A percentile compares a stretch with the other conserved stretches of the same genome.
phyloP scores from a whole-genome alignment of 2,888 invertebrate species.

The Cyrtodaria siliqua region DNA sequence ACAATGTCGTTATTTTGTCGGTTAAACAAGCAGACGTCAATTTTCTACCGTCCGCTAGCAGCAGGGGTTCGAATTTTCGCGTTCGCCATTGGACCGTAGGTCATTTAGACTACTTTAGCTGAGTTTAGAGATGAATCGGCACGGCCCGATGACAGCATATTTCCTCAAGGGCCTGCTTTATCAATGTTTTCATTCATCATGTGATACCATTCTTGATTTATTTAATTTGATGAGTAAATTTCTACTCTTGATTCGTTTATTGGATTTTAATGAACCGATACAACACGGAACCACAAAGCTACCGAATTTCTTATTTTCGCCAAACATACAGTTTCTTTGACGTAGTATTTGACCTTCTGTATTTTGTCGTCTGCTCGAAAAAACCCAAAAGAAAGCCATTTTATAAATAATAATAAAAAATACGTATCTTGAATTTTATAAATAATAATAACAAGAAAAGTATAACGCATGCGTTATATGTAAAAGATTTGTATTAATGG shows the following conservation, averaged over 20 bases:
- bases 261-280: constrained; percentile 28
- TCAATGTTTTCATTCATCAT: constrained; percentile 31
- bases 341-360: too few relatives aligned
- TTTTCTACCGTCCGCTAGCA: constrained; percentile 29
- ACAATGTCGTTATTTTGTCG: constrained; percentile 32
- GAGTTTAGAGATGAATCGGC: constrained; percentile 23
- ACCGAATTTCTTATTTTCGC: too few relatives aligned
- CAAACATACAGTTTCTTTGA: too few relatives aligned
- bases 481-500: too few relatives aligned
- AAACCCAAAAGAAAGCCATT: too few relatives aligned
- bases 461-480: too few relatives aligned
- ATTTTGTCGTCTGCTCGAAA: too few relatives aligned
- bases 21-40: constrained; percentile 31
- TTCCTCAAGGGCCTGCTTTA: constrained; percentile 42
- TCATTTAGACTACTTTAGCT: constrained; percentile 41
- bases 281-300: neutral
- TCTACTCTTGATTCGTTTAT: constrained; percentile 30
- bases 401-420: too few relatives aligned
- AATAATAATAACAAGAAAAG: too few relatives aligned
- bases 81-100: constrained; percentile 29
- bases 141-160: constrained; percentile 27
- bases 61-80: constrained; percentile 27
- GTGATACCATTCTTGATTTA: constrained; percentile 38
- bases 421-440: too few relatives aligned
- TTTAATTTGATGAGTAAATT: constrained; percentile 45